phyloP scores from a whole-genome alignment of 2,113 vertebrate species.

The Pelusios castaneus region DNA sequence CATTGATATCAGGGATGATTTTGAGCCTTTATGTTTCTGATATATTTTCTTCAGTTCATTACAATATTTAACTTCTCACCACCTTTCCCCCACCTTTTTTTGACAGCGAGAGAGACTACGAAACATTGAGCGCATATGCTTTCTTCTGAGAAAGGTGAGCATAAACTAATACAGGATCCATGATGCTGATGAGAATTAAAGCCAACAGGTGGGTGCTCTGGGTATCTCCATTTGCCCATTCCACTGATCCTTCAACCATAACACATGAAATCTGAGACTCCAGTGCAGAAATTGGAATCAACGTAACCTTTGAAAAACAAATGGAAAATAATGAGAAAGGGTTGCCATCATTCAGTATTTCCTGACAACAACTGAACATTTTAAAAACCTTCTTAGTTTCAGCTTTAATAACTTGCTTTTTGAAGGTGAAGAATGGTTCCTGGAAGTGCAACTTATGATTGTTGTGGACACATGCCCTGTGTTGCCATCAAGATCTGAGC shows the following conservation, averaged over 20 bases:
- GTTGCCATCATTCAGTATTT: neutral
- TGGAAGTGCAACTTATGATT: neutral
- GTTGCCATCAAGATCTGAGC: neutral
- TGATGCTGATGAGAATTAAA: neutral
- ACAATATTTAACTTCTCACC: slow-evolving; percentile 1
- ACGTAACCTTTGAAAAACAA: slow-evolving; percentile 25
- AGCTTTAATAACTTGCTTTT: slow-evolving; percentile 11
- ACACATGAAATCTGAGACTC: neutral
- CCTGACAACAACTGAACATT: neutral
- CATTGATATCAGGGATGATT: neutral
- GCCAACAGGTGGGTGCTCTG: neutral
- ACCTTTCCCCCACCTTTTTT: neutral
- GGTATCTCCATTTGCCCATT: slow-evolving; percentile 1
- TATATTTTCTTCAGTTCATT: neutral
- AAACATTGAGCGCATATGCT: slow-evolving; percentile 98
- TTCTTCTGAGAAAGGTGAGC: slow-evolving; percentile 94
- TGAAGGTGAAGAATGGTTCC: neutral
- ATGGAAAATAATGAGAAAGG: slow-evolving; percentile 14
- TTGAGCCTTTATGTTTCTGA: neutral
- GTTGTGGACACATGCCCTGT: neutral
- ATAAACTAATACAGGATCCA: neutral
- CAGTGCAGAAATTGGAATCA: neutral
- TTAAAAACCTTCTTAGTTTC: neutral
- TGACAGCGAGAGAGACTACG: slow-evolving; percentile 92
- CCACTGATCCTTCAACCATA: neutral